Evolutionary conservation across 2,888 invertebrate species (phyloP), one percentile per base, ranked within the genome.

Genomic region (Acutogordius australiensis): DNA sequence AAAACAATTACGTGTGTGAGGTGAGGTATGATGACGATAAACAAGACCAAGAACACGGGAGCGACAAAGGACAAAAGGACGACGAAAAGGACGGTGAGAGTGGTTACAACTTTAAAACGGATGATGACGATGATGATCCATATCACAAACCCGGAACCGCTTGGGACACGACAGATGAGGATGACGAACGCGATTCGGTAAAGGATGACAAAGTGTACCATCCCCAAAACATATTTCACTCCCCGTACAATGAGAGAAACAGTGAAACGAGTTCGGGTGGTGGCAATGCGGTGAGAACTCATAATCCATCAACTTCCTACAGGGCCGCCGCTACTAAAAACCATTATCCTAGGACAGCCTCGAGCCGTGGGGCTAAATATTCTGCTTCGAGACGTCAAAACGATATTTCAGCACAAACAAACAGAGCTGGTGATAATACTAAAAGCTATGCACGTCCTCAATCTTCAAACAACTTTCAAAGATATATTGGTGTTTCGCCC

Each of bases 1-100:
- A 51, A 51, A 51, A 51, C 23, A 51, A 51, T 23, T 51, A 51
- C 23, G 51, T 51, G 51, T 51, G 51, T 26, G 51, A 51, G 51
- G 51, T 51, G 8, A 8, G 51, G 51, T 51, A 51, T 51, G 4
- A 13, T 4, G 4, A 51, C 51, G 51, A 51, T 23, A 8, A 51
- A 4, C 44, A 37, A 8, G 44, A 37, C 44, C 44, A 8, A 37
- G 8, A 37, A 8, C n/a, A 37, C 44, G 8, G n/a, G 44, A 37
- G 44, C 44, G 8, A 37, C 44, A 37, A 37, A 37, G 44, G n/a
- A n/a, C 8, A n/a, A 37, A n/a, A n/a, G 44, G 23, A 51, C 23
- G 51, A 51, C 23, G 26, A 23, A 8, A 26, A 23, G 18, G 37
- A 37, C 8, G 37, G 8, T 37, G 8, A 37, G 8, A 8, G 8